phyloP scores from a whole-genome alignment of 2,888 invertebrate species.

The Coelopa pilipes region DNA sequence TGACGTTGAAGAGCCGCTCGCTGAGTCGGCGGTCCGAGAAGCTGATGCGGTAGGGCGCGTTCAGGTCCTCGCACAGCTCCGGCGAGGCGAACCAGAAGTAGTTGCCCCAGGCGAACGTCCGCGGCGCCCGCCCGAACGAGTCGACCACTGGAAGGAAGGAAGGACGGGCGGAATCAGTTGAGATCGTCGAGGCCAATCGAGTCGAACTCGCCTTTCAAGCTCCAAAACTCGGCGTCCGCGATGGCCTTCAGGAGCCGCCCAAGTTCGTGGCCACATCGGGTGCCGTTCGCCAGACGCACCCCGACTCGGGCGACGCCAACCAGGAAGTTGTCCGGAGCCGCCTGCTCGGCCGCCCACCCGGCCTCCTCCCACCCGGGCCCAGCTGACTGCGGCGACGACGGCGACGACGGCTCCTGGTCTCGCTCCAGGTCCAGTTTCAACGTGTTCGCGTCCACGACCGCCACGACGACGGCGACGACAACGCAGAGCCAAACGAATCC shows the following conservation, averaged over 20 bases:
- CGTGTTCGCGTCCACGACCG: slow-evolving; percentile 8
- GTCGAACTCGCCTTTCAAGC: slow-evolving; percentile 52
- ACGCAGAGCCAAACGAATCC: background rate
- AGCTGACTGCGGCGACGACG: too few relatives aligned
- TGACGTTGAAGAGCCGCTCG: slow-evolving; percentile 49
- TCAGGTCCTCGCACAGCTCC: slow-evolving; percentile 54
- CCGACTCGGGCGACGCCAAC: slow-evolving; percentile 54
- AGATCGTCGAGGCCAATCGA: background rate
- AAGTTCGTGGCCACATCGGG: slow-evolving; percentile 53
- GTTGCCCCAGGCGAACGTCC: slow-evolving; percentile 56
- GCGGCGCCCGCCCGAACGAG: slow-evolving; percentile 52
- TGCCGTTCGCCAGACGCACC: slow-evolving; percentile 45
- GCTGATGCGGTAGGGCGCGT: slow-evolving; percentile 51
- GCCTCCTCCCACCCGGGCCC: background rate
- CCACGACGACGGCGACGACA: background rate
- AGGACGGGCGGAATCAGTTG: background rate
- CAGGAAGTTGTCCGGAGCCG: slow-evolving; percentile 52
- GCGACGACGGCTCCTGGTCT: background rate
- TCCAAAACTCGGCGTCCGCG: slow-evolving; percentile 50
- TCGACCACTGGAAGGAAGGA: slow-evolving; percentile 51
- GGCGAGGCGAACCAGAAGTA: slow-evolving; percentile 56
- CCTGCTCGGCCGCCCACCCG: slow-evolving; percentile 18
- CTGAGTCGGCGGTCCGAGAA: slow-evolving; percentile 46
- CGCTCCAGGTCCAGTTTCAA: too few relatives aligned
- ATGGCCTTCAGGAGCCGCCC: slow-evolving; percentile 49